Percentiles rank a stretch among this genome's conserved stretches.
Conservation (phyloP, 2,113 vertebrate genomes). For the Hippocampus mohnikei region DNA sequence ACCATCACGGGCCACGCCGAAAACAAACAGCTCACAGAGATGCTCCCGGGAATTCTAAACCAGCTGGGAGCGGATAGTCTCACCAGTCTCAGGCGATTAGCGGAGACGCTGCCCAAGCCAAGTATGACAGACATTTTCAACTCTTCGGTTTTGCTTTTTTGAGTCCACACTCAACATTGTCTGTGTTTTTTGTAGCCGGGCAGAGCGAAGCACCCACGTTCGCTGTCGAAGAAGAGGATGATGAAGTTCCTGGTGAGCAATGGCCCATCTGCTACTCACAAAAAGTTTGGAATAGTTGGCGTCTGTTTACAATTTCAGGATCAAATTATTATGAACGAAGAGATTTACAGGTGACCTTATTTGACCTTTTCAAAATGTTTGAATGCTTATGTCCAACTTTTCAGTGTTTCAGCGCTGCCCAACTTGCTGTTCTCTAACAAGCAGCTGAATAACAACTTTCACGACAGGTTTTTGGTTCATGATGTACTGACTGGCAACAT, state of each 20-base stretch:
- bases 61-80: slow-evolving; percentile 95
- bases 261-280: background rate
- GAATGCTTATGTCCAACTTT: no score
- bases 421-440: no score
- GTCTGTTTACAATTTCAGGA: background rate
- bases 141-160: background rate
- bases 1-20: slow-evolving; percentile 95
- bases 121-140: slow-evolving; percentile 51
- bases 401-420: no score
- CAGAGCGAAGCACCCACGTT: slow-evolving; percentile 89
- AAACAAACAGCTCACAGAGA: slow-evolving; percentile 97
- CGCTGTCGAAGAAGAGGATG: slow-evolving; percentile 87
- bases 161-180: background rate
- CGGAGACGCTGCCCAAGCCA: slow-evolving; percentile 90
- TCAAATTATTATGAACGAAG: background rate
- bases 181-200: slow-evolving; percentile 69
- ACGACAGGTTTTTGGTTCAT: no score
- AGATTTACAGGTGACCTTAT: background rate
- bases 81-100: slow-evolving; percentile 91
- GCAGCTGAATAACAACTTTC: no score
- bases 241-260: slow-evolving; percentile 91
- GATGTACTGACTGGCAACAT: no score
- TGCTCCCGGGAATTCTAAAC: slow-evolving; percentile 94
- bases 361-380: background rate
- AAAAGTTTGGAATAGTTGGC: background rate